Percentiles rank a stretch among this genome's conserved stretches.
phyloP scores from a whole-genome alignment of 2,113 vertebrate species.

The Amphilophus citrinellus region DNA sequence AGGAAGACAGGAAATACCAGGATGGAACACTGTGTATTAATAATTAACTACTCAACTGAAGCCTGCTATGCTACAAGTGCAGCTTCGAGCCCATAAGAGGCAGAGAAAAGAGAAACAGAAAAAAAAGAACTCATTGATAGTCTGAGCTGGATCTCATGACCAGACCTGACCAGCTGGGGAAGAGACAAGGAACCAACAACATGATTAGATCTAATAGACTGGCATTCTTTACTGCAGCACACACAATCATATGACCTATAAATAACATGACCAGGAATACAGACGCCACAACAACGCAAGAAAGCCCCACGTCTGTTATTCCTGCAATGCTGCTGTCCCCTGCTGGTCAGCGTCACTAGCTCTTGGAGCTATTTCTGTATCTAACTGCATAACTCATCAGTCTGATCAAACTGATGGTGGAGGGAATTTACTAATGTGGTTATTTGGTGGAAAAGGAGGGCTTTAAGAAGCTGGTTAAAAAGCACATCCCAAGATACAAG shows the following conservation, averaged over 20 bases:
- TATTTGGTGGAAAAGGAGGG: no score
- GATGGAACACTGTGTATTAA: not conserved
- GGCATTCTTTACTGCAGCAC: not conserved
- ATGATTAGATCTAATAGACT: constrained; percentile 22
- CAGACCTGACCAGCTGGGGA: not conserved
- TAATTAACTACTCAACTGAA: constrained; percentile 3
- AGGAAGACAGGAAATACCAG: not conserved
- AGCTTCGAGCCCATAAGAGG: not conserved
- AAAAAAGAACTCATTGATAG: not conserved
- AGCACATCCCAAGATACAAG: no score
- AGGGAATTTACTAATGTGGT: no score
- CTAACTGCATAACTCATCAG: no score
- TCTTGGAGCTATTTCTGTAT: not conserved
- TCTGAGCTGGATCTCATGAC: constrained; percentile 25
- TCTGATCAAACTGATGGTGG: no score
- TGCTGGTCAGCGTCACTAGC: constrained; percentile 31
- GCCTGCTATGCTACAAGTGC: not conserved
- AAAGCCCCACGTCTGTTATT: not conserved
- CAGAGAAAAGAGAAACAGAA: not conserved
- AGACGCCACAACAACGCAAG: not conserved
- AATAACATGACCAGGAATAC: not conserved
- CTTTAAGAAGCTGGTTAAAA: no score
- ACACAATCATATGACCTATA: constrained; percentile 26
- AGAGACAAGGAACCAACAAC: not conserved
- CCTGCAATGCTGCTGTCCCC: constrained; percentile 57